These are phyloP conservation scores for Melanostigma gelatinosum DNA, from an alignment of 2,113 vertebrate genomes.

Conservation along the genomic window DNA sequence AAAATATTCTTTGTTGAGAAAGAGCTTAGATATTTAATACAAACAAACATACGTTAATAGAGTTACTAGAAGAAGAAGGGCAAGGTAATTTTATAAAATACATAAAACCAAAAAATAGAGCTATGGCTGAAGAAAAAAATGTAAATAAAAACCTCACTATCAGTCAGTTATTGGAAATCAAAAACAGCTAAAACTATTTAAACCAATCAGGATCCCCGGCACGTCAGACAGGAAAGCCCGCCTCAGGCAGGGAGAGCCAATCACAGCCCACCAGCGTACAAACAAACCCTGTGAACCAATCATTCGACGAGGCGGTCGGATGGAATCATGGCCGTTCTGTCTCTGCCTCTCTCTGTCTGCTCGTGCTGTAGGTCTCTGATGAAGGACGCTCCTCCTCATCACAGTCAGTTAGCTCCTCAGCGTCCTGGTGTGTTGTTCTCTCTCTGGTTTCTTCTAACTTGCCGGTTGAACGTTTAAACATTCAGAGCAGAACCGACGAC, in stretches of 20 bases:
- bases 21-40: background rate
- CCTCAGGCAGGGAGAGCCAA: background rate
- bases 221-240: background rate
- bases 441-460: conserved; percentile 57
- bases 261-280: background rate
- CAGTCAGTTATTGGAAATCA: background rate
- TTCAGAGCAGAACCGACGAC: background rate
- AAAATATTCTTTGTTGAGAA: too few relatives aligned
- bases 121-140: background rate
- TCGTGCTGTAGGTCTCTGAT: conserved; percentile 44
- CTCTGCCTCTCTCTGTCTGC: background rate
- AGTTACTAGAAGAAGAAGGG: too few relatives aligned
- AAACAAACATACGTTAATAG: background rate
- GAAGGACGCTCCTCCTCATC: conserved; percentile 58
- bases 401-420: conserved; percentile 53
- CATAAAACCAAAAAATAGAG: background rate
- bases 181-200: background rate
- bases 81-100: background rate
- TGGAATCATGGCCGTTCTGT: conserved; percentile 52
- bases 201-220: background rate
- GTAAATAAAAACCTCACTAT: too few relatives aligned
- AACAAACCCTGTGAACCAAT: background rate
- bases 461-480: conserved; percentile 80
- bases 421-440: conserved; percentile 50
- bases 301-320: conserved; percentile 7